phyloP scores from a whole-genome alignment of 2,888 invertebrate genomes.

The Alviniconcha strummeri region DNA sequence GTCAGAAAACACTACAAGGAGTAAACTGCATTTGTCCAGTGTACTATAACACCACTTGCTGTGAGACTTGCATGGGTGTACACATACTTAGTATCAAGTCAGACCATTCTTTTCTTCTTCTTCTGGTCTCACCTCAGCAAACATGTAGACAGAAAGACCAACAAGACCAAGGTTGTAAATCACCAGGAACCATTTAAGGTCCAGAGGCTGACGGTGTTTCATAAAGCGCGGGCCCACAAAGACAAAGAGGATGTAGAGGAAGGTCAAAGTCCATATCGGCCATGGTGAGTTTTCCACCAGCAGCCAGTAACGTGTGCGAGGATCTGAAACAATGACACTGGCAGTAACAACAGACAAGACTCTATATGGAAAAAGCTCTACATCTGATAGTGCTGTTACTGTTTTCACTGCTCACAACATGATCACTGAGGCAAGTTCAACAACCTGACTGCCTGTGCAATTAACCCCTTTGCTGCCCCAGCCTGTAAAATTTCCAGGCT shows the following conservation, averaged over 20 bases:
- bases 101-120: background rate
- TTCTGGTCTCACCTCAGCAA: conserved; percentile 79
- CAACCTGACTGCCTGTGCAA: too few relatives aligned
- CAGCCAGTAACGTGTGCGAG: conserved; percentile 68
- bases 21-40: too few relatives aligned
- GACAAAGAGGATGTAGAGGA: conserved; percentile 75
- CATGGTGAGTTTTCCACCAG: conserved; percentile 65
- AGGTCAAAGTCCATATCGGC: conserved; percentile 66
- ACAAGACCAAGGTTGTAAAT: conserved; percentile 91
- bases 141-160: conserved; percentile 87
- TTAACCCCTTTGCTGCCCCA: too few relatives aligned
- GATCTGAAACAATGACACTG: conserved; percentile 55
- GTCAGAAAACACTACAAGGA: background rate
- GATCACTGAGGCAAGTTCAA: too few relatives aligned
- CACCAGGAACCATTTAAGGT: conserved; percentile 84
- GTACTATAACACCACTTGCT: too few relatives aligned
- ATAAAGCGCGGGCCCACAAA: conserved; percentile 88
- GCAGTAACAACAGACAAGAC: too few relatives aligned
- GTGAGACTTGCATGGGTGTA: too few relatives aligned
- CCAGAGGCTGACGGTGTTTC: conserved; percentile 85
- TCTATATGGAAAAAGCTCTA: too few relatives aligned
- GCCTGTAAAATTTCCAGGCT: too few relatives aligned
- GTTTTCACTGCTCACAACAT: too few relatives aligned
- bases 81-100: background rate
- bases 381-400: background rate